phyloP scores from a whole-genome alignment of 1,140 invertebrate species.

The Cydia splendana region DNA sequence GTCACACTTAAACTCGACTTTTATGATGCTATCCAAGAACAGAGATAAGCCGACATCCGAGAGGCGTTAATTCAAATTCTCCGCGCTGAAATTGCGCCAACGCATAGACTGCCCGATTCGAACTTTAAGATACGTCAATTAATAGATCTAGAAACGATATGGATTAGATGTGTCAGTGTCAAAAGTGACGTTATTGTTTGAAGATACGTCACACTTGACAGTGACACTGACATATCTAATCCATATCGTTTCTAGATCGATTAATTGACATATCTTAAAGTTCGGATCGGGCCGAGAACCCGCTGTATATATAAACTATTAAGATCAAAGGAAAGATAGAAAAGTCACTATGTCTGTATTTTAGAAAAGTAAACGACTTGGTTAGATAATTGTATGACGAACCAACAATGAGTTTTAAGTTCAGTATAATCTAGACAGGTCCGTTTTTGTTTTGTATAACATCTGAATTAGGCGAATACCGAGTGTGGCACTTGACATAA shows the following conservation, averaged over 20 bases:
- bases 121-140: no score
- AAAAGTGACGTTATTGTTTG: no score
- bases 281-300: no score
- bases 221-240: no score
- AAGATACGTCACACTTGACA: no score
- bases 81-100: background rate
- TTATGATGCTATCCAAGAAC: conserved; percentile 18
- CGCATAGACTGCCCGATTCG: no score
- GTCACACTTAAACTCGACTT: conserved; percentile 9
- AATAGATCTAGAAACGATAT: no score
- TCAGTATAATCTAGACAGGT: background rate
- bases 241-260: no score
- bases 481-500: background rate
- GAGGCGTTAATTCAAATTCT: background rate
- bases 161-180: no score
- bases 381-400: background rate
- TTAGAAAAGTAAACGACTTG: background rate
- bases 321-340: background rate
- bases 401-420: background rate
- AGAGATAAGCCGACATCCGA: conserved; percentile 5
- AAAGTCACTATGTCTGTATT: background rate
- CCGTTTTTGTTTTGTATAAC: background rate
- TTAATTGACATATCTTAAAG: no score
- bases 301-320: background rate
- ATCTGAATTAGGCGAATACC: background rate